Conservation (phyloP, 2,888 invertebrate species). For the Formica aserva region DNA sequence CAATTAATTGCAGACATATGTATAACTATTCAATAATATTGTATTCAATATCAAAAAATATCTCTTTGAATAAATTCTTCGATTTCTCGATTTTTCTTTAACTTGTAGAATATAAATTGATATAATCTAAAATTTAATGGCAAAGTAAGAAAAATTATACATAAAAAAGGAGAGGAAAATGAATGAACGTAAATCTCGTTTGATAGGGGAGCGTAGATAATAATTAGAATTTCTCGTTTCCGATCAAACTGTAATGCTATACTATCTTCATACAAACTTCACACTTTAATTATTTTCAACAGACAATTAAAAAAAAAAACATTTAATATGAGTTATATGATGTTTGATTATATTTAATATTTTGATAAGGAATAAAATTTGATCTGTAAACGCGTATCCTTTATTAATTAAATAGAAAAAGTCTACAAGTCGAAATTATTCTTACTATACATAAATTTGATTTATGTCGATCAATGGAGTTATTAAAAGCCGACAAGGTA, state of each 20-base stretch:
- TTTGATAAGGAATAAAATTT: background rate
- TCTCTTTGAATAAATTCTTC: background rate
- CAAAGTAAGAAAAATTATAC: background rate
- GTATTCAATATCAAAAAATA: background rate
- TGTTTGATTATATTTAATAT: background rate
- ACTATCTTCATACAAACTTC: background rate
- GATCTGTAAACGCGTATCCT: background rate
- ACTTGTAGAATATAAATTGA: background rate
- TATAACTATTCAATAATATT: background rate
- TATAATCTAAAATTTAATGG: background rate
- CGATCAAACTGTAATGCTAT: background rate
- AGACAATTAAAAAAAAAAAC: background rate
- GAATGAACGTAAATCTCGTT: background rate
- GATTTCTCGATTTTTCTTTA: background rate
- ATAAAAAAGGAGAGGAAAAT: background rate
- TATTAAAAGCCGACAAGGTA: slow-evolving; percentile 18
- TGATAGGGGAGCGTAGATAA: background rate
- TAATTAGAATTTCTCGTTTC: background rate
- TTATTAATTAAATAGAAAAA: background rate
- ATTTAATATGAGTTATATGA: background rate
- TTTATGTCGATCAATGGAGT: background rate
- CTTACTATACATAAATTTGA: background rate
- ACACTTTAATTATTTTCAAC: background rate
- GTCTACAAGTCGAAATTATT: background rate
- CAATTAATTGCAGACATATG: background rate